Conservation (phyloP, 1,140 invertebrate genomes). For the Microplitis demolitor region DNA sequence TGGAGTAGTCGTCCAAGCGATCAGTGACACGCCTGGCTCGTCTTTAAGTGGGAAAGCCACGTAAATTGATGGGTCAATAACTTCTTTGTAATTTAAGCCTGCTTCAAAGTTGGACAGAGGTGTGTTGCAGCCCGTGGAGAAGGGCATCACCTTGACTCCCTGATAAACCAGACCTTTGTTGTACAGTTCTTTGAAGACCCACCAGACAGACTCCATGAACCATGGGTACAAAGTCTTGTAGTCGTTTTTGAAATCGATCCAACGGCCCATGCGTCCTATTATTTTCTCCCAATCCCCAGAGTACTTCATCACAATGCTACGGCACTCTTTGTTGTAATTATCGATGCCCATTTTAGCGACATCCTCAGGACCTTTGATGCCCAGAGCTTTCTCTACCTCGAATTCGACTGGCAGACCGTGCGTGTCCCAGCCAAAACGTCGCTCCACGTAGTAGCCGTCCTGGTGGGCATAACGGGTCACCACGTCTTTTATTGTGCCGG, state of each 20-base stretch:
- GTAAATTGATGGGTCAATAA: constrained; percentile 93
- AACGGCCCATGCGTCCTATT: constrained; percentile 88
- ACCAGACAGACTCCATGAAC: constrained; percentile 99
- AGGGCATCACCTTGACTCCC: constrained; percentile 99
- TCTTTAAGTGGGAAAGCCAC: constrained; percentile 83
- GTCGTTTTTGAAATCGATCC: constrained; percentile 99
- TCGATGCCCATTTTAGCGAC: constrained; percentile 96
- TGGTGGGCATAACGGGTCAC: constrained; percentile 97
- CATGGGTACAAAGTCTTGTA: constrained; percentile 99
- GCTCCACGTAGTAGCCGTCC: constrained; percentile 93
- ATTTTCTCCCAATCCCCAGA: constrained; percentile 92
- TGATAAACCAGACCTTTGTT: constrained; percentile 96
- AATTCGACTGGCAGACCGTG: constrained; percentile 95
- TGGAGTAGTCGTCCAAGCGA: constrained; percentile 99
- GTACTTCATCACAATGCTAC: constrained; percentile 98
- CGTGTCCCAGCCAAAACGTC: constrained; percentile 99
- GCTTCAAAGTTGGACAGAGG: constrained; percentile 99
- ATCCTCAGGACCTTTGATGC: constrained; percentile 95
- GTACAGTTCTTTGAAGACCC: constrained; percentile 96
- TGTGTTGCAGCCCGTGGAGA: constrained; percentile 95
- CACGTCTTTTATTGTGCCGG: constrained; percentile 98
- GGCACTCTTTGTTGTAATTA: constrained; percentile 94
- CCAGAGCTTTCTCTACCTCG: constrained; percentile 94
- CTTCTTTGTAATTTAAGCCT: constrained; percentile 98
- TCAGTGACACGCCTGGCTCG: constrained; percentile 72